Evolutionary conservation across 2,113 vertebrate species (phyloP).

Genomic region (Ramphastos sulfuratus): DNA sequence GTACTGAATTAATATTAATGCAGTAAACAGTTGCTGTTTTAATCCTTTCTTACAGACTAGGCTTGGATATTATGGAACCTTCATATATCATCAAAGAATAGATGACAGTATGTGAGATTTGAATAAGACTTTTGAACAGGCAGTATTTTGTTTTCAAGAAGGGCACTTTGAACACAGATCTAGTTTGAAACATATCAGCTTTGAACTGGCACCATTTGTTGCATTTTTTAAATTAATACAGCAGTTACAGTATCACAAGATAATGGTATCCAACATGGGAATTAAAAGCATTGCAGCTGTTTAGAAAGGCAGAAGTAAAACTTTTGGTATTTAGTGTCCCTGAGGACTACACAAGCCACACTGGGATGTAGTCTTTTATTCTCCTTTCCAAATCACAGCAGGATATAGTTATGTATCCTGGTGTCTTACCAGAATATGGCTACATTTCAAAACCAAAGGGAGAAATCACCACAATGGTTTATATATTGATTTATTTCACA

Average conservation of each 20-base stretch:
- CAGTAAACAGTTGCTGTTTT: not conserved
- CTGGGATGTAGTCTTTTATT: not conserved
- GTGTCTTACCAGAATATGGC: not conserved
- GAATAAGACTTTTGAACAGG: not conserved
- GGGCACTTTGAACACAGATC: not conserved
- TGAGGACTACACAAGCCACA: not conserved
- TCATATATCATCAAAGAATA: not conserved
- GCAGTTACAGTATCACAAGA: not conserved
- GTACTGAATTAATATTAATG: not conserved
- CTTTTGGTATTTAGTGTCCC: not conserved
- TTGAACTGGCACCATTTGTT: not conserved
- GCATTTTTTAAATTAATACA: not conserved
- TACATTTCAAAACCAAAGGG: not conserved
- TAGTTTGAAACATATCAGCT: not conserved
- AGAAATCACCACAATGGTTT: not conserved
- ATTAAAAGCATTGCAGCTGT: not conserved
- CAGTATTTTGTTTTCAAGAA: not conserved
- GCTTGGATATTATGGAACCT: not conserved
- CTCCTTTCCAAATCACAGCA: not conserved
- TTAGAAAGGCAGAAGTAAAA: not conserved
- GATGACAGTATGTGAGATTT: not conserved
- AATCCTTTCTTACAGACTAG: not conserved
- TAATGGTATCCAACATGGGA: not conserved
- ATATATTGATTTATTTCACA: not conserved
- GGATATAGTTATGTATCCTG: not conserved